Conservation (phyloP, 2,888 invertebrate genomes). For the Volucella zonaria region DNA sequence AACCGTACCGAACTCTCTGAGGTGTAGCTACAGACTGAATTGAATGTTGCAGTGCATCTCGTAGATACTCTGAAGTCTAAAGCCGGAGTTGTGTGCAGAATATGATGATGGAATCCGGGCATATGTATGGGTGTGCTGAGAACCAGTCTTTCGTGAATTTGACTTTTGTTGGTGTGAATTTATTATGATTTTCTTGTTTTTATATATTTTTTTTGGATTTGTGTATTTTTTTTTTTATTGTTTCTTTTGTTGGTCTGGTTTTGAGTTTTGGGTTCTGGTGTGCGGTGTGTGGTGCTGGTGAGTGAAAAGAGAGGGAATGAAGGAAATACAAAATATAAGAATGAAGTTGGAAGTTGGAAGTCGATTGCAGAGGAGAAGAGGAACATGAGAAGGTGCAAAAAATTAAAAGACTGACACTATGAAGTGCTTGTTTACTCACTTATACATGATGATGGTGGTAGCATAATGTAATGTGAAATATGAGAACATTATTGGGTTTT, state of each 20-base stretch:
- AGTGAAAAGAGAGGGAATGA: constrained; percentile 53
- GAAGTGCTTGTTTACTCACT: constrained; percentile 69
- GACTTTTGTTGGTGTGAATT: constrained; percentile 74
- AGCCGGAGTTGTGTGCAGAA: constrained; percentile 40
- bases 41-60: constrained; percentile 68
- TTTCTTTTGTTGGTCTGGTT: constrained; percentile 37
- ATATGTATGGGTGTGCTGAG: constrained; percentile 63
- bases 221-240: constrained; percentile 19
- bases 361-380: constrained; percentile 21
- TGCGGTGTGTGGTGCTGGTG: constrained; percentile 5
- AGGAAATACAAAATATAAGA: constrained; percentile 54
- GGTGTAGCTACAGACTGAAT: constrained; percentile 72
- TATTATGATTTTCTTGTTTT: constrained; percentile 72
- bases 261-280: too few relatives aligned
- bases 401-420: constrained; percentile 73
- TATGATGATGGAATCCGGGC: constrained; percentile 62
- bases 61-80: constrained; percentile 63
- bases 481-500: constrained; percentile 28
- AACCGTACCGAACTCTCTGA: constrained; percentile 72
- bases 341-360: constrained; percentile 47
- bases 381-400: constrained; percentile 70
- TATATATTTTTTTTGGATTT: constrained; percentile 33
- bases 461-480: constrained; percentile 62
- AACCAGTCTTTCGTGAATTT: constrained; percentile 75
- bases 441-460: constrained; percentile 49